Conservation (phyloP, 2,888 invertebrate genomes). For the Maniola hyperantus region DNA sequence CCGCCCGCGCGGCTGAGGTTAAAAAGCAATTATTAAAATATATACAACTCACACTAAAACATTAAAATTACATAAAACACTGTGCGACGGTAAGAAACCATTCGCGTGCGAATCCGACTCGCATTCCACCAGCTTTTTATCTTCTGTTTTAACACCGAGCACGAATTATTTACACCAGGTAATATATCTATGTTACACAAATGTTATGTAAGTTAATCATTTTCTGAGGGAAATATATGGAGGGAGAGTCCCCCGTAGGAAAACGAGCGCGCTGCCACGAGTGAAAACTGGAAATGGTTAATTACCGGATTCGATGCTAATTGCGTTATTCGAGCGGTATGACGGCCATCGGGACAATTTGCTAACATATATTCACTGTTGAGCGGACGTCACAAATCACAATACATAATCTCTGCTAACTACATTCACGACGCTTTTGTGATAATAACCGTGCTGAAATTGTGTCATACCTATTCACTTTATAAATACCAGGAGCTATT, state of each 20-base stretch:
- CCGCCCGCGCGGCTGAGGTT: too few relatives aligned
- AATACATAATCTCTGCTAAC: not conserved
- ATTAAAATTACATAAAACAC: too few relatives aligned
- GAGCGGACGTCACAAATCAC: not conserved
- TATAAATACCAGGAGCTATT: too few relatives aligned
- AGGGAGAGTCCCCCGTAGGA: not conserved
- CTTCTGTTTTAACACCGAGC: too few relatives aligned
- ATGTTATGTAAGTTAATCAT: not conserved
- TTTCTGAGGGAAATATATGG: not conserved
- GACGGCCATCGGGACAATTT: slow-evolving; percentile 48
- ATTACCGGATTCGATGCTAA: slow-evolving; percentile 55
- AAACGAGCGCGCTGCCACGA: not conserved
- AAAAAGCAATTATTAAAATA: too few relatives aligned
- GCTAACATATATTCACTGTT: slow-evolving; percentile 4
- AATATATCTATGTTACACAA: too few relatives aligned
- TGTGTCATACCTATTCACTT: not conserved
- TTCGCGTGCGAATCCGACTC: too few relatives aligned
- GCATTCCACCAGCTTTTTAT: too few relatives aligned
- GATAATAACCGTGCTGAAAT: not conserved
- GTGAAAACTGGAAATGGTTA: slow-evolving; percentile 26
- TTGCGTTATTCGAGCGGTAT: slow-evolving; percentile 52
- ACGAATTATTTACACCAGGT: not conserved
- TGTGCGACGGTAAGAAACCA: too few relatives aligned
- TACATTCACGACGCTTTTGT: not conserved
- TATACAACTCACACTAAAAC: too few relatives aligned